Base-by-base conservation (phyloP, 1,140 invertebrate species). In the Samia ricini region DNA sequence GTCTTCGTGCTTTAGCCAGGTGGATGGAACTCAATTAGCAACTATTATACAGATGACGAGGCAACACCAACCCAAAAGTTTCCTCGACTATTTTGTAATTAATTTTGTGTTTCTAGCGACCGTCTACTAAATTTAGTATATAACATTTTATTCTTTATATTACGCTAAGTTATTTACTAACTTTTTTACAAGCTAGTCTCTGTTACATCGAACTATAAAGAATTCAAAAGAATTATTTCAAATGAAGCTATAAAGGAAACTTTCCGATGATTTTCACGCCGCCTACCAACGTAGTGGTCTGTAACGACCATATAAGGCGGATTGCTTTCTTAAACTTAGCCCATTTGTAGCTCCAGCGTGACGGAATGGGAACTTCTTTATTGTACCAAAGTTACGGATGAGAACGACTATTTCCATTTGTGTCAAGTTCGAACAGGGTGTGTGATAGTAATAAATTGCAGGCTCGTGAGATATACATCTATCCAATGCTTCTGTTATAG, bases 291-390 rank as follows among this genome's bases (percentile, higher is more conserved):
- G 71, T 83, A 85, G 79, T 80, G 79, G 77, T 81, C 80, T 75
- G 78, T 84, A 85, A 85, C 84, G 84, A 83, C 83, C 84, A 88
- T 85, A 85, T 88, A 88, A 85, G 83, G 83, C 77, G 81, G 80
- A 88, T 88, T 88, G 84, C 84, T 88, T 88, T 83, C 83, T 82
- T 81, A 85, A 87, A 85, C 79, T 87, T 87, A 80, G 80, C 81
- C 84, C 83, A 87, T 87, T 87, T 87, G 81, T 83, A 82, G 73
- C 72, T 74, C 69, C 68, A 65, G 74, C 70, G 71, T 78, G 69
- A 70, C 80, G 78, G 71, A 78, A 83, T 85, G 74, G 72, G 69
- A 87, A 87, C 82, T 87, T 83, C 81, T 87, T 87, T 83, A 85
- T 85, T 83, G 79, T 87, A 77, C 72, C 81, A 74, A 84, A 83